These are phyloP conservation scores for Synodontis membranacea DNA, from an alignment of 2,113 vertebrate species.

Conservation along the genomic window DNA sequence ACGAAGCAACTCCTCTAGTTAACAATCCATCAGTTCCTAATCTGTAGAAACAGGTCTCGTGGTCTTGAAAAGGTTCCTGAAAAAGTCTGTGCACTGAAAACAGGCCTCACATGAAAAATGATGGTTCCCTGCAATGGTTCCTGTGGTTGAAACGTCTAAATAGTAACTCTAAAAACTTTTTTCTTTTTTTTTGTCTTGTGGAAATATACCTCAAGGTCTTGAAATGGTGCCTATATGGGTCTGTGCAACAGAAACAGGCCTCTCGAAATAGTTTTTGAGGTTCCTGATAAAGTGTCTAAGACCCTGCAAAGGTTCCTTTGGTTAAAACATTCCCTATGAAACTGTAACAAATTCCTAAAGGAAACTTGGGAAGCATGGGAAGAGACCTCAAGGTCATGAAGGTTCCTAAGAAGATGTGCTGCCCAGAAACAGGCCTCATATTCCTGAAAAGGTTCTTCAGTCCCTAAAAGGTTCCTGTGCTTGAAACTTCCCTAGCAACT, in stretches of 20 bases:
- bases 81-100: background rate
- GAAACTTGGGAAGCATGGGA: background rate
- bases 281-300: background rate
- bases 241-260: background rate
- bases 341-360: background rate
- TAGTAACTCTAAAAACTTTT: background rate
- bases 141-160: background rate
- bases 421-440: background rate
- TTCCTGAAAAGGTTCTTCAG: background rate
- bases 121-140: background rate
- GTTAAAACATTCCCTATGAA: background rate
- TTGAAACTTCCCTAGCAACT: background rate
- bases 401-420: no score
- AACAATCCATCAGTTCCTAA: background rate
- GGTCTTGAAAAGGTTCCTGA: background rate
- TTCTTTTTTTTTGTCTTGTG: no score
- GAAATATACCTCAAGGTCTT: background rate
- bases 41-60: background rate
- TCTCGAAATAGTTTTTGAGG: background rate
- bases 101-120: background rate
- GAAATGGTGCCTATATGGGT: background rate
- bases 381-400: background rate
- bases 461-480: background rate
- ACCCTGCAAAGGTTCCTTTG: background rate
- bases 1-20: no score